Conservation (phyloP, 2,888 invertebrate genomes). For the Chloromyia formosa region DNA sequence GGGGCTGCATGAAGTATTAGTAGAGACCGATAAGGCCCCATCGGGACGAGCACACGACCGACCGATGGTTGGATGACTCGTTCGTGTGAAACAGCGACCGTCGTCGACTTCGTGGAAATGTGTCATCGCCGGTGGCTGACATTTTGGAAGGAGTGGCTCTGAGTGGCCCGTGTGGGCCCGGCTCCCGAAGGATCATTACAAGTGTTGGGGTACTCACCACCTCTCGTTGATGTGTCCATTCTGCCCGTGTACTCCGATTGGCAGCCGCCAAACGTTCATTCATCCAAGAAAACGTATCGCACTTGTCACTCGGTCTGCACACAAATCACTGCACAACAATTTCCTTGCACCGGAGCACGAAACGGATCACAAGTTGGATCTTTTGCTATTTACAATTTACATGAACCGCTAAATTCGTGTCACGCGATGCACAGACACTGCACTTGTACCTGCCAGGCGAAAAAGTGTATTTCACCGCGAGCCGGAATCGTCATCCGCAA, state of each 20-base stretch:
- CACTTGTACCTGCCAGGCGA: no score
- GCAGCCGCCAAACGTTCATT: constrained; percentile 23
- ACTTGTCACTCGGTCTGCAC: background rate
- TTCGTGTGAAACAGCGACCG: no score
- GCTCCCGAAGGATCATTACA: background rate
- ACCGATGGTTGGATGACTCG: background rate
- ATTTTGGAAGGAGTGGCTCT: constrained; percentile 22
- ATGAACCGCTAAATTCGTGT: constrained; percentile 25
- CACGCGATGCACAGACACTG: background rate
- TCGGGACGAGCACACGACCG: no score
- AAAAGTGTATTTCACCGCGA: no score
- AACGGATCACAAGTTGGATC: background rate
- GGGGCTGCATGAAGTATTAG: no score
- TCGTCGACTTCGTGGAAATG: constrained; percentile 14
- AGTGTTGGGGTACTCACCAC: background rate
- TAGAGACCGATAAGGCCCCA: background rate
- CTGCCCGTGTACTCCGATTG: background rate
- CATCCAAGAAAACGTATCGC: constrained; percentile 16
- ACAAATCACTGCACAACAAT: background rate
- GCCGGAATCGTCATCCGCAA: no score
- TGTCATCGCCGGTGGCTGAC: constrained; percentile 26
- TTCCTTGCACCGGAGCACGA: no score
- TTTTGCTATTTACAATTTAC: constrained; percentile 26
- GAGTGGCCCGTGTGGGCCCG: no score
- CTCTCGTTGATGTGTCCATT: constrained; percentile 25